Conservation (phyloP, 1,140 invertebrate genomes). For the Lamellibrachia luymesi region DNA sequence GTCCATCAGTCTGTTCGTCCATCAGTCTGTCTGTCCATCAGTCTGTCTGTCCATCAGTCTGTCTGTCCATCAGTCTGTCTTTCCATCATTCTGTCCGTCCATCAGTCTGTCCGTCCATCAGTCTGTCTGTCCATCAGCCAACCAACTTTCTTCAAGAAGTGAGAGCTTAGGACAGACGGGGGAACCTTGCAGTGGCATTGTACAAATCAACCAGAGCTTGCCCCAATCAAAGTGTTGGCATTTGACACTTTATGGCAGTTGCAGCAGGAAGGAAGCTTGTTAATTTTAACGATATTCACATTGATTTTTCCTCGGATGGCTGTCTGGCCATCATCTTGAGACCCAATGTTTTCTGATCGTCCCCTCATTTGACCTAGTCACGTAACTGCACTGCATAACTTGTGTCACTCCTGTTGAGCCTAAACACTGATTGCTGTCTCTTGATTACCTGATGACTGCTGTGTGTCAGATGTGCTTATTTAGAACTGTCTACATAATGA, state of each 20-base stretch:
- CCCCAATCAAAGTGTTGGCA: conserved; percentile 10
- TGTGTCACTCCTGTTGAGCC: not conserved
- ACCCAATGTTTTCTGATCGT: not conserved
- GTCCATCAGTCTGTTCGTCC: too few relatives aligned
- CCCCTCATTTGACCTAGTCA: not conserved
- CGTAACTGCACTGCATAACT: not conserved
- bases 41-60: too few relatives aligned
- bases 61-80: too few relatives aligned
- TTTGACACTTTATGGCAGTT: not conserved
- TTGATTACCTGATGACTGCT: not conserved
- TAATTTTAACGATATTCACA: conserved; percentile 6
- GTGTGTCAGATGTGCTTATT: not conserved
- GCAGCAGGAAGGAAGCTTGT: not conserved
- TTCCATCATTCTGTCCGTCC: too few relatives aligned
- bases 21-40: too few relatives aligned
- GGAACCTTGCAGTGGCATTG: not conserved
- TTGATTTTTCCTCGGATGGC: not conserved
- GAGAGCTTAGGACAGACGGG: not conserved
- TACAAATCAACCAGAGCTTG: not conserved
- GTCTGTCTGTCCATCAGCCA: too few relatives aligned
- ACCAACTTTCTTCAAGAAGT: not conserved
- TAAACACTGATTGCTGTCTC: not conserved
- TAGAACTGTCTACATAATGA: not conserved
- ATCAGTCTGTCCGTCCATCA: too few relatives aligned
- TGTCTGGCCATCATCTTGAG: not conserved